Evolutionary conservation across 2,113 vertebrate genomes (phyloP).

Genomic region (Trogon surrucura): DNA sequence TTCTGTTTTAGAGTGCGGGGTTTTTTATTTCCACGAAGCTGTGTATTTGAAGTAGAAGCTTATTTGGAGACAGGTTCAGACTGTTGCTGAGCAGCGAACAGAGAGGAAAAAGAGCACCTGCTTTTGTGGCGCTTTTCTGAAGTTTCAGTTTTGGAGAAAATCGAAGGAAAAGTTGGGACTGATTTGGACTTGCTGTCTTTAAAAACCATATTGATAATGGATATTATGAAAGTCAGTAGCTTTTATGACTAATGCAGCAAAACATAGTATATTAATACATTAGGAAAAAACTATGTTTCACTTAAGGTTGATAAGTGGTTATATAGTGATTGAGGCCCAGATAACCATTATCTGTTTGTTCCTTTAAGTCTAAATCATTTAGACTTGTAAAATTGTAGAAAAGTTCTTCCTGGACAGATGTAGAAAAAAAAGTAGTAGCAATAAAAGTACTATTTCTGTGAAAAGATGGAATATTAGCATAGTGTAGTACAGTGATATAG

Average conservation of each 20-base stretch:
- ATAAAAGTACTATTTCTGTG: not conserved
- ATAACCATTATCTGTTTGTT: not conserved
- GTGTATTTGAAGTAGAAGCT: rapidly evolving
- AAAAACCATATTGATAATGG: not conserved
- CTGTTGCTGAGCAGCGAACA: rapidly evolving
- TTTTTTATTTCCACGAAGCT: rapidly evolving
- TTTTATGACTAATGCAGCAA: not conserved
- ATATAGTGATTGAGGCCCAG: rapidly evolving
- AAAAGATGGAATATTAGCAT: not conserved
- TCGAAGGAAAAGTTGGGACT: not conserved
- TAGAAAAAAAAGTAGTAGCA: not conserved
- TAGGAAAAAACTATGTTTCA: rapidly evolving
- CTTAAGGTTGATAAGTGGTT: not conserved
- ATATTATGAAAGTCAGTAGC: rapidly evolving
- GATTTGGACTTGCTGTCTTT: not conserved
- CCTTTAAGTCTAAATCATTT: not conserved
- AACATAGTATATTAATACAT: not conserved
- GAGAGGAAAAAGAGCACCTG: rapidly evolving
- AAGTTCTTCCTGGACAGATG: not conserved
- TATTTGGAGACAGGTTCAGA: rapidly evolving
- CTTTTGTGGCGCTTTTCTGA: not conserved
- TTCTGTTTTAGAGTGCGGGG: too few species aligned
- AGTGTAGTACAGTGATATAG: not conserved
- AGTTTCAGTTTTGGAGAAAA: not conserved
- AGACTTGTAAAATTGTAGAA: not conserved